Evolutionary conservation across 2,888 invertebrate genomes (phyloP), one percentile per base, ranked within the genome.

Genomic region (Stictocephala bisonia): DNA sequence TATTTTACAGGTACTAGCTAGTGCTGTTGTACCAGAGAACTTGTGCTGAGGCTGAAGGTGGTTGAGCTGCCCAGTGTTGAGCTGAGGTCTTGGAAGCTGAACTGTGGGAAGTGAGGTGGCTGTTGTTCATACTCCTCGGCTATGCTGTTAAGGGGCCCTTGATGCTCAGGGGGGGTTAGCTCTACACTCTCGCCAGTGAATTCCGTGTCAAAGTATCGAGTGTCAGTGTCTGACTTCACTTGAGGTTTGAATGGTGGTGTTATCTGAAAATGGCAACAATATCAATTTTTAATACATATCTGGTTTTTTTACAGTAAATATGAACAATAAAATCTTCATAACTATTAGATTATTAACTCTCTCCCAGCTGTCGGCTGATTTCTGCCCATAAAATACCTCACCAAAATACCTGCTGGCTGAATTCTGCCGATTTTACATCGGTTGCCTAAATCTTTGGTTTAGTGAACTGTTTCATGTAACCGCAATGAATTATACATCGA

Each of bases 171-270:
- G 72, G 98, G 99, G 75, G 99, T 98, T 79, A 99, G 87, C 85
- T 97, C 95, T 13, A 99, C 97, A 81, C 95, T 93, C 86, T 98
- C 97, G 76, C 96, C 96, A 2, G 99, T 99, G 87, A 99, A 99
- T 87, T 97, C 97, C 76, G 95, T 93, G 86, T 99, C 99, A 86
- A 99, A 99, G 87, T 99, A 99, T 77, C 94, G 88, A 77, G 99
- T 99, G 86, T 99, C 99, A 60, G 94, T 98, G 83, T 99, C 99
- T 50, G 94, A 95, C 76, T 93, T 92, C 79, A 99, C 97, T 85
- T 92, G 92, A 74, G 95, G 96, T 85, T 94, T 95, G 86, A 96
- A 96, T 41, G 95, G 95, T 79, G 99, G 98, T 80, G 93, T 89
- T 81, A 99, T 92, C 92, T 95, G 84, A 44, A 79, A 80, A 51